phyloP scores from a whole-genome alignment of 2,113 vertebrate genomes.

The Sinocyclocheilus anshuiensis region DNA sequence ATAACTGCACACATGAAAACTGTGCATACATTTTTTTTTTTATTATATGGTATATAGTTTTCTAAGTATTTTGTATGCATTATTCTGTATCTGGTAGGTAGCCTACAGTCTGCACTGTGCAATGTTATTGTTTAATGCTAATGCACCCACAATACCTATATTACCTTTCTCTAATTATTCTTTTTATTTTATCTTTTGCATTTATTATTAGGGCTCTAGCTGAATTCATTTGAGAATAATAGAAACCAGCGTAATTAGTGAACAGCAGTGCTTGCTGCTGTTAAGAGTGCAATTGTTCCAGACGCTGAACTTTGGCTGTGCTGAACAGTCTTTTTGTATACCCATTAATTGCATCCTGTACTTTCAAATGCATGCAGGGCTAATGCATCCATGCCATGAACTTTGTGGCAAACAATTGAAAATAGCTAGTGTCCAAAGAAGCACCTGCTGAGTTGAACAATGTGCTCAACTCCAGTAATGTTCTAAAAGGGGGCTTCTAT shows the following conservation, averaged over 20 bases:
- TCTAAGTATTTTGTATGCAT: neutral
- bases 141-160: neutral
- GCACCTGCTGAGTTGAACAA: neutral
- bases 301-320: constrained; percentile 8
- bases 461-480: neutral
- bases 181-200: neutral
- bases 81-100: neutral
- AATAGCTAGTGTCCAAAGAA: neutral
- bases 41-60: neutral
- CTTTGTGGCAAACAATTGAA: constrained; percentile 6
- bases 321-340: neutral
- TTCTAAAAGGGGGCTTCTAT: neutral
- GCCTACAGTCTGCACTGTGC: neutral
- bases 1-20: neutral
- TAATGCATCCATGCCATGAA: constrained; percentile 22
- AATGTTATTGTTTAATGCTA: neutral
- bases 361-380: constrained; percentile 15
- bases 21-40: neutral
- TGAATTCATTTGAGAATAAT: constrained; percentile 8
- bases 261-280: neutral
- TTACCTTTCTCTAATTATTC: neutral
- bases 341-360: constrained; percentile 32
- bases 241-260: neutral
- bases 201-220: neutral
- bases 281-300: neutral